A percentile compares a stretch with the other conserved stretches of the same genome.
Conservation (phyloP, 2,888 invertebrate genomes). For the Cactoblastis cactorum region DNA sequence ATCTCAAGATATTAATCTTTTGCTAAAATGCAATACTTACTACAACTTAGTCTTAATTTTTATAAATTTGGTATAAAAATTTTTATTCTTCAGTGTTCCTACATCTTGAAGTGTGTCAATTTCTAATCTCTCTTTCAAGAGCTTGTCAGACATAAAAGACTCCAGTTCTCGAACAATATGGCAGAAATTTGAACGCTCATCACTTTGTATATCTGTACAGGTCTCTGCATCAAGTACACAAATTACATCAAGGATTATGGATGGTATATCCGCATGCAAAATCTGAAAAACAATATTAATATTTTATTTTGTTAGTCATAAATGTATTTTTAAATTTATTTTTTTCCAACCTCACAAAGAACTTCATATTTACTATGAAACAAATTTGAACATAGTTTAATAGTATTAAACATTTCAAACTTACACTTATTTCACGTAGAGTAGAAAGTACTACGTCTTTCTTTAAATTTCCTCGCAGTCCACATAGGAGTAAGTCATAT, state of each 20-base stretch:
- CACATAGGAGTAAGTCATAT: slow-evolving; percentile 89
- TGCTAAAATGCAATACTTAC: slow-evolving; percentile 91
- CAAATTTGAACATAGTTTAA: too few relatives aligned
- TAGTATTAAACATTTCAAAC: neutral
- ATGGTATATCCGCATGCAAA: slow-evolving; percentile 88
- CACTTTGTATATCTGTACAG: slow-evolving; percentile 82
- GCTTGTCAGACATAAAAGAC: slow-evolving; percentile 89
- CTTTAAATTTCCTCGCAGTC: slow-evolving; percentile 86
- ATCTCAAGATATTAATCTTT: too few relatives aligned
- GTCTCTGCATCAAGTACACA: slow-evolving; percentile 92
- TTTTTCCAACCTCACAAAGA: too few relatives aligned
- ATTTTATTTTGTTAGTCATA: too few relatives aligned
- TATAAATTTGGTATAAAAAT: slow-evolving; percentile 96
- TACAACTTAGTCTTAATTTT: slow-evolving; percentile 98
- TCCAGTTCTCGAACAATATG: slow-evolving; percentile 89
- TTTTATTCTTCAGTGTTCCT: slow-evolving; percentile 92
- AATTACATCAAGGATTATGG: slow-evolving; percentile 90
- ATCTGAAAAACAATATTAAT: slow-evolving; percentile 69
- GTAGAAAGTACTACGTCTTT: slow-evolving; percentile 87
- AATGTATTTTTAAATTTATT: too few relatives aligned
- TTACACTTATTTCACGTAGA: slow-evolving; percentile 82
- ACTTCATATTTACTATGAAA: too few relatives aligned
- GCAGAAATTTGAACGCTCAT: slow-evolving; percentile 87
- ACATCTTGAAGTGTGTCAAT: slow-evolving; percentile 96
- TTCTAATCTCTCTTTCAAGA: slow-evolving; percentile 95